Percentiles rank a stretch among this genome's conserved stretches.
Evolutionary conservation across 2,797 vertebrate genomes (phyloP).

Genomic region (Ctenopoma kingsleyae): DNA sequence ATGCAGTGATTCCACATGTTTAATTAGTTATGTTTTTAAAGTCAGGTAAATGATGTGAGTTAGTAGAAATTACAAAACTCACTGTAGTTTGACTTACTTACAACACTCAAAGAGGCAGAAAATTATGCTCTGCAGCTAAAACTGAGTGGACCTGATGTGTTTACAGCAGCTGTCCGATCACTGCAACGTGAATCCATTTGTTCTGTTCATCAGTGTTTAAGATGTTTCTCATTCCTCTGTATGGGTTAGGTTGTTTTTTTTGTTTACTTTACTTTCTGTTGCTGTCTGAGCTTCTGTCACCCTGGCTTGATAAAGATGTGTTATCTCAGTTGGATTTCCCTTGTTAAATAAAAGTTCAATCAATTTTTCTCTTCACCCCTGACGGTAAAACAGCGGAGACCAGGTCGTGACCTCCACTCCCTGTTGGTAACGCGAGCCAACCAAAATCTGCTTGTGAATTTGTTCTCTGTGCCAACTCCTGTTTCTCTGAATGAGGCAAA

Average conservation of each 20-base stretch:
- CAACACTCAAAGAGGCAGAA: too few species aligned
- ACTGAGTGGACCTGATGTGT: too few species aligned
- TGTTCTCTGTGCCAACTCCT: conserved; percentile 29
- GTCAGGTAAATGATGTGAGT: too few species aligned
- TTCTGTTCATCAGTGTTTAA: background rate
- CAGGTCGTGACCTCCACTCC: conserved; percentile 41
- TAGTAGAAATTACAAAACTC: too few species aligned
- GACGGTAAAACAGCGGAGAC: conserved; percentile 1
- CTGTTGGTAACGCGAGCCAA: conserved; percentile 8
- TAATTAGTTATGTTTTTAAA: too few species aligned
- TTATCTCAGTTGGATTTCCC: background rate
- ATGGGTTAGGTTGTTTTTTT: background rate
- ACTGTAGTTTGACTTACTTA: too few species aligned
- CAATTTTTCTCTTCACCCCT: too few species aligned
- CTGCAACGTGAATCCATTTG: too few species aligned
- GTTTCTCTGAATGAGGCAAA: conserved; percentile 53
- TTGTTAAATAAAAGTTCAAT: background rate
- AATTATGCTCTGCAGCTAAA: too few species aligned
- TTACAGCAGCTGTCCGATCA: too few species aligned
- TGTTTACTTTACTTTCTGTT: background rate
- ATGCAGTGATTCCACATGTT: too few species aligned
- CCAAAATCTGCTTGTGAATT: conserved; percentile 36
- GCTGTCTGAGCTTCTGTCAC: background rate
- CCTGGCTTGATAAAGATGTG: background rate
- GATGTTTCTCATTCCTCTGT: conserved; percentile 6